Evolutionary conservation across 2,888 invertebrate genomes (phyloP), one percentile per base, ranked within the genome.

Genomic region (Selenia dentaria): DNA sequence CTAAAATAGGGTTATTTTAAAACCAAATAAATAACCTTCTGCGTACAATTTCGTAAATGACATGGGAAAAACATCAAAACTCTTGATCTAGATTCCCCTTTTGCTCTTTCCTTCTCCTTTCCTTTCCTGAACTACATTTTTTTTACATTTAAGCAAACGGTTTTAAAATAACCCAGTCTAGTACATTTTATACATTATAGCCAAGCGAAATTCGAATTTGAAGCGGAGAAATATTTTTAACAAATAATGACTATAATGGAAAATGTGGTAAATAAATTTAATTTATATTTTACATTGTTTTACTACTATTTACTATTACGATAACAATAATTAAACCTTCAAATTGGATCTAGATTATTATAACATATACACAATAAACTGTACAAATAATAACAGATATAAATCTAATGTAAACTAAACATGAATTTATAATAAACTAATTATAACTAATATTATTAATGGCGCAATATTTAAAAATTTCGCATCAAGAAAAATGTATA

Each of bases 141-240:
- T 4, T 16, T 16, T 16, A 16, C 4, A 16, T 2, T 16, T 16
- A 16, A n/a, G n/a, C n/a, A n/a, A 3, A 16, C 16, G 11, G 11
- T 37, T 22, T 28, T 6, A 11, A 12, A 18, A 28, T 9, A 28
- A 9, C 22, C 12, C 20, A 12, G 28, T 9, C 11, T 10, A 26
- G 13, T 29, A 25, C 13, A 11, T 44, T 34, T 27, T 32, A 40
- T 47, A 41, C 20, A 36, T 22, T 36, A 40, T 13, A 40, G 40
- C 46, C 36, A 41, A 47, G 41, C 41, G 16, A 9, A 41, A 11
- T 16, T 27, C 20, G 32, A 46, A 26, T 34, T 31, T 18, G 9
- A 37, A 38, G 38, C 38, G 13, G 13, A 29, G 22, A 9, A 13
- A n/a, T 11, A 12, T 26, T 36, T 27, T 10, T 10, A 16, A 26